Percentiles rank a stretch among this genome's conserved stretches.
phyloP scores from a whole-genome alignment of 2,888 invertebrate genomes.

The Crocallis elinguaria region DNA sequence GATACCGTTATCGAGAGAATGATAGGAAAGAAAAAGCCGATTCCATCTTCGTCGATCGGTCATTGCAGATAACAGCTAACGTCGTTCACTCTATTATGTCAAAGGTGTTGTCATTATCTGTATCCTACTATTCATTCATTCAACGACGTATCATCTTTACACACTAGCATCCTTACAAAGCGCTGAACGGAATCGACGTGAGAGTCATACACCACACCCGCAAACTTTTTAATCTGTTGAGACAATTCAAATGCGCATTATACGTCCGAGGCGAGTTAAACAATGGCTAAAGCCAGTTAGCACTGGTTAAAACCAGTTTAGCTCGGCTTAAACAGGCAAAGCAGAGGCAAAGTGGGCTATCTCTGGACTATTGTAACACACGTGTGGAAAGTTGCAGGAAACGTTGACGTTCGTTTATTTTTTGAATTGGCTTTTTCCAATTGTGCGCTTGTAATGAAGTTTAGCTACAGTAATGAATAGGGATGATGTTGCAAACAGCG shows the following conservation, averaged over 20 bases:
- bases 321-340: conserved; percentile 56
- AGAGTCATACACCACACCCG: conserved; percentile 40
- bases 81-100: background rate
- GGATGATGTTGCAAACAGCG: background rate
- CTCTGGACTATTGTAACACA: conserved; percentile 39
- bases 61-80: too few relatives aligned
- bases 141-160: conserved; percentile 1
- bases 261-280: conserved; percentile 54
- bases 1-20: too few relatives aligned
- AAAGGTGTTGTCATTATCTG: background rate
- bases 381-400: conserved; percentile 38
- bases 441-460: conserved; percentile 32
- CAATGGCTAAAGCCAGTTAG: conserved; percentile 51
- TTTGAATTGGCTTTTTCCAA: conserved; percentile 23
- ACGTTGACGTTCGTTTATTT: conserved; percentile 25
- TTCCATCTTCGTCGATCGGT: too few relatives aligned
- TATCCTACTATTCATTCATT: background rate
- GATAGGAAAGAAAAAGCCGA: too few relatives aligned
- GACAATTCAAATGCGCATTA: conserved; percentile 65
- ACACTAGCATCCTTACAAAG: conserved; percentile 29
- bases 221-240: conserved; percentile 63
- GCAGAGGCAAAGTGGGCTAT: conserved; percentile 61
- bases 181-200: conserved; percentile 39
- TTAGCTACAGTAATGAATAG: background rate
- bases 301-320: conserved; percentile 48